Conservation (phyloP, 1,140 invertebrate species). For the Lutraria rhynchaena region DNA sequence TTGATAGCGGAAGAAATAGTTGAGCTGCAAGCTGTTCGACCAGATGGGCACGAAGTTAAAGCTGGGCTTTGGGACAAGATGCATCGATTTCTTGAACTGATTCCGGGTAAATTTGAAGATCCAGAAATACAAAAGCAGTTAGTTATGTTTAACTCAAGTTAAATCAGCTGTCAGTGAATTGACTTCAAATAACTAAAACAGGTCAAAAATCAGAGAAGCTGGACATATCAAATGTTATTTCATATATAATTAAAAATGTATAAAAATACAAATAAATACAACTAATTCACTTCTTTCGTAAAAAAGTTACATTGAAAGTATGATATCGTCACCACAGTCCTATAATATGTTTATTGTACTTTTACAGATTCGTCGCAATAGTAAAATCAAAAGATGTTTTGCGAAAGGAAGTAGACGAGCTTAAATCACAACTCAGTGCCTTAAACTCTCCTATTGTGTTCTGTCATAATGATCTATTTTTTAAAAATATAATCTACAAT, state of each 20-base stretch:
- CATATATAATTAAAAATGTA: too few relatives aligned
- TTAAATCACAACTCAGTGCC: constrained; percentile 87
- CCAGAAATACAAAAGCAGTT: constrained; percentile 72
- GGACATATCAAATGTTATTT: too few relatives aligned
- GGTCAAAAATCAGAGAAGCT: too few relatives aligned
- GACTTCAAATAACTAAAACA: too few relatives aligned
- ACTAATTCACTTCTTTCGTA: too few relatives aligned
- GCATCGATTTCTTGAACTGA: constrained; percentile 64
- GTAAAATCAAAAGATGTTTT: constrained; percentile 87
- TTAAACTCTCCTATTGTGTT: constrained; percentile 94
- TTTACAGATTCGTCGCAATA: constrained; percentile 20
- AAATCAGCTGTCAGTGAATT: too few relatives aligned
- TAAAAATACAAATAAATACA: too few relatives aligned
- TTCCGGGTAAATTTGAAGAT: constrained; percentile 72
- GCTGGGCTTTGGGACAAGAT: constrained; percentile 66
- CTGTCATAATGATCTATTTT: constrained; percentile 98
- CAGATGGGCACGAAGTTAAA: constrained; percentile 32
- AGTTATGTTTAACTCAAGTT: too few relatives aligned
- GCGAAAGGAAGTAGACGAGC: constrained; percentile 86
- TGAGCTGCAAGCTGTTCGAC: constrained; percentile 68
- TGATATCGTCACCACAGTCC: too few relatives aligned
- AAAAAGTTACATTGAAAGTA: too few relatives aligned
- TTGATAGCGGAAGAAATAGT: constrained; percentile 79
- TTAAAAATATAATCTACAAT: constrained; percentile 96
- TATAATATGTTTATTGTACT: too few relatives aligned